These are phyloP conservation scores for Alitta virens DNA, from an alignment of 2,888 invertebrate species.

Conservation along the genomic window DNA sequence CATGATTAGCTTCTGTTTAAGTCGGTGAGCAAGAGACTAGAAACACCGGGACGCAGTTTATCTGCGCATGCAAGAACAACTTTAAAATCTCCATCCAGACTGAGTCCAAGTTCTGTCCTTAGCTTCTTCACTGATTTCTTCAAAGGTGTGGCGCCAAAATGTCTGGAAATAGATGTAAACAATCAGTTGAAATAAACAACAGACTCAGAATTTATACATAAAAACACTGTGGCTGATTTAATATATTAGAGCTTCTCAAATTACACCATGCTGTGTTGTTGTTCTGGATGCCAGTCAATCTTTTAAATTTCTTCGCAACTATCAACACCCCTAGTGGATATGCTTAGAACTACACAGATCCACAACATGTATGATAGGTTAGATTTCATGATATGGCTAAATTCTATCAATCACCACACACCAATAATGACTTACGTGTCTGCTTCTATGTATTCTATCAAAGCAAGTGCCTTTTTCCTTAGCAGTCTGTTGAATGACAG, in stretches of 20 bases:
- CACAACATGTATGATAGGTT: too few species aligned
- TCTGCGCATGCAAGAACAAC: constrained; percentile 47
- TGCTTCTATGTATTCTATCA: constrained; percentile 45
- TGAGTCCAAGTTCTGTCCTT: constrained; percentile 39
- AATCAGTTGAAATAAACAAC: neutral
- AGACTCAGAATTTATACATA: too few species aligned
- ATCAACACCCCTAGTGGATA: too few species aligned
- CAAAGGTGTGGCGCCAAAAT: neutral
- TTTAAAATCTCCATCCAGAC: constrained; percentile 44
- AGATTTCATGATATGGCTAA: too few species aligned
- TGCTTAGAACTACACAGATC: too few species aligned
- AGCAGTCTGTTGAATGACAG: constrained; percentile 41
- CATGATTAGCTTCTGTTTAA: too few species aligned
- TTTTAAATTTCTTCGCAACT: too few species aligned
- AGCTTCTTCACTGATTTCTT: constrained; percentile 30
- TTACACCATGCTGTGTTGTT: too few species aligned
- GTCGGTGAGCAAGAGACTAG: constrained; percentile 30
- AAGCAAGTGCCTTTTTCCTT: constrained; percentile 42
- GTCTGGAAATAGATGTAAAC: neutral
- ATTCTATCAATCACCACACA: too few species aligned
- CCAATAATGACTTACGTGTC: constrained; percentile 45
- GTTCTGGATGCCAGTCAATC: too few species aligned
- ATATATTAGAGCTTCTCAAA: too few species aligned
- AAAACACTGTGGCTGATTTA: too few species aligned
- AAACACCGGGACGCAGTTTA: constrained; percentile 47